Evolutionary conservation across 2,888 invertebrate species (phyloP), one percentile per base, ranked within the genome.

Genomic region (Mayetiola destructor): DNA sequence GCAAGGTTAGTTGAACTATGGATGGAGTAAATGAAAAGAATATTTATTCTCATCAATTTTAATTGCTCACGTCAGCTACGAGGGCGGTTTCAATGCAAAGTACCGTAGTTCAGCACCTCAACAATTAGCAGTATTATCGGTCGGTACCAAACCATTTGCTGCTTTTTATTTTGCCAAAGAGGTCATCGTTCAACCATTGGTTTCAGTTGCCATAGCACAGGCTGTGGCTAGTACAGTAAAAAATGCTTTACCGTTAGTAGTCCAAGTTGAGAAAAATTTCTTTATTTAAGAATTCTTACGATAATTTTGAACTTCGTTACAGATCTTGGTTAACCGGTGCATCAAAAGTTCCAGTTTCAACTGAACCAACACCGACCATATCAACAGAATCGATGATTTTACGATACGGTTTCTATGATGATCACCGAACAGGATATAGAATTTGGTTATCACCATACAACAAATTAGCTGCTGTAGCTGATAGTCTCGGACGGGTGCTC

Each of bases 151-250:
- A 59, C 95, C 95, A 0, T 95, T 84, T 71, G 69, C 91, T 59
- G 90, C 88, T 1, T 92, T 91, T 71, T 92, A 91, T 71, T 88
- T 86, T 71, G 91, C 90, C 6, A 75, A 90, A 57, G 94, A 95
- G 77, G 93, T 92, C 21, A 84, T 84, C 57, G 76, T 84, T 18
- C 85, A 85, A 30, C 88, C 88, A 0, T 48, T 48, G 9, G 79
- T 86, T 14, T 74, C 95, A 14, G 84, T 88, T 56, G 93, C 94
- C 68, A 90, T 95, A n/a, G 93, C 93, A 0, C 84, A 88, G 68
- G 92, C 89, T 57, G 88, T 94, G 55, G 92, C 92, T 1, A 86
- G 82, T 66, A 92, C 89, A 76, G 76, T 93, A 27, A 86, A 89
- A 68, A 84, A 81, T 53, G 83, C 83, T 48, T 73, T 86, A 62